Evolutionary conservation across 2,888 invertebrate species (phyloP), one percentile per base, ranked within the genome.

Genomic region (Cancer borealis): DNA sequence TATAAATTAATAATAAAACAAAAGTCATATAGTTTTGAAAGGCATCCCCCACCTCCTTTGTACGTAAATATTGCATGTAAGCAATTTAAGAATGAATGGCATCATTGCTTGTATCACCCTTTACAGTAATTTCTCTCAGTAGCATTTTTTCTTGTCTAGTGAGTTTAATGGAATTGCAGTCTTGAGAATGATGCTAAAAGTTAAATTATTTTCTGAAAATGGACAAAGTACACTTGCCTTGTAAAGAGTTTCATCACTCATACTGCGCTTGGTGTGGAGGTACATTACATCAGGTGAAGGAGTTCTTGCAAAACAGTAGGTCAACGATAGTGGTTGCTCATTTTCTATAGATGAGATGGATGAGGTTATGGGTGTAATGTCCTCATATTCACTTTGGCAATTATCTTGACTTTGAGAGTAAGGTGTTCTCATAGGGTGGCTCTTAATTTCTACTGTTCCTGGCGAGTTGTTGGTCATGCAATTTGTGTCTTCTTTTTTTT

Each of bases 191-290:
- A 54, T 17, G 12, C 17, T 3, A 54, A 54, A 54, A 54, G 54
- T 54, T 10, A 8, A 10, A 10, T 10, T 17, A 17, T 54, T 54
- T 3, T 54, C 17, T 66, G 4, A 66, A n/a, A 66, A 21, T 5
- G n/a, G n/a, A n/a, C 6, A 66, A 66, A 5, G 21, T 46, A 17
- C 12, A 47, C 93, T 95, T 49, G 92, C 93, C 94, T 95, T 95
- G 66, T 95, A 95, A 0, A 95, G 91, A 12, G 94, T 95, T 88
- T 95, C 94, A 54, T 95, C 94, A 79, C 94, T 95, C 94, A 95
- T 95, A 47, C 94, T 95, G 39, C 94, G 90, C 39, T 95, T 95
- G 21, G 46, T 87, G 93, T 79, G 92, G 21, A 92, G 60, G 26
- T 84, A 54, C 12, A 90, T 73, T 6, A 79, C 26, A 39, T 93